Base-by-base conservation (phyloP, 2,888 invertebrate genomes). In the Spicauda simplicius region DNA sequence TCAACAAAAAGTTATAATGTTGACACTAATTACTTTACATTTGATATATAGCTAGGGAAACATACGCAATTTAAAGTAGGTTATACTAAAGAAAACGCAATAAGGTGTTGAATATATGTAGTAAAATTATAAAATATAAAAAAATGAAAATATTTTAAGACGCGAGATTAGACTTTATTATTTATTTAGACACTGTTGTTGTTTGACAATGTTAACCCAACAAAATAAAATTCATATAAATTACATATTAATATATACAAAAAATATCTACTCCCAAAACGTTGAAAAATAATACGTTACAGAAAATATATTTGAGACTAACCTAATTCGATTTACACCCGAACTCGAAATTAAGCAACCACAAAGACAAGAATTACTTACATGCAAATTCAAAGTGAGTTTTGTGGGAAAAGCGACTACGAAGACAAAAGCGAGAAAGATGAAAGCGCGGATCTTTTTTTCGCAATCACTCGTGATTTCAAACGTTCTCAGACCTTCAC, bases 341-440 rank as follows among this genome's bases (percentile, higher is more conserved):
- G 19, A 54, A 66, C 6, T 56, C 50, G 18, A 67, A 67, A 67
- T 67, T 60, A 33, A 66, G 59, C 50, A 56, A 37, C 48, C n/a
- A 61, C 60, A 61, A 61, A 67, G 56, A 50, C 33, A 52, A 20
- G 56, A 50, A 66, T 56, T 67, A 66, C 66, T 66, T 61, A 61
- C 61, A 67, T 67, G 37, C 58, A 68, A 65, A 64, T 60, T 55
- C 66, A 18, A 60, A 62, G 56, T 30, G 56, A 70, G 57, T 63
- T 55, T 57, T 64, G 73, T 74, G 74, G 69, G 76, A 76, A 74
- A 66, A 76, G 73, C 69, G 57, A 55, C 41, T 41, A 63, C 48
- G 72, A 79, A 82, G 78, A 84, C 81, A 85, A 84, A 82, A 85
- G 84, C 79, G 78, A 78, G 80, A 83, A 77, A 84, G 79, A 84